Percentiles rank a stretch among this genome's conserved stretches.
Evolutionary conservation across 1,140 invertebrate genomes (phyloP).

Genomic region (Drosophila prosaltans): DNA sequence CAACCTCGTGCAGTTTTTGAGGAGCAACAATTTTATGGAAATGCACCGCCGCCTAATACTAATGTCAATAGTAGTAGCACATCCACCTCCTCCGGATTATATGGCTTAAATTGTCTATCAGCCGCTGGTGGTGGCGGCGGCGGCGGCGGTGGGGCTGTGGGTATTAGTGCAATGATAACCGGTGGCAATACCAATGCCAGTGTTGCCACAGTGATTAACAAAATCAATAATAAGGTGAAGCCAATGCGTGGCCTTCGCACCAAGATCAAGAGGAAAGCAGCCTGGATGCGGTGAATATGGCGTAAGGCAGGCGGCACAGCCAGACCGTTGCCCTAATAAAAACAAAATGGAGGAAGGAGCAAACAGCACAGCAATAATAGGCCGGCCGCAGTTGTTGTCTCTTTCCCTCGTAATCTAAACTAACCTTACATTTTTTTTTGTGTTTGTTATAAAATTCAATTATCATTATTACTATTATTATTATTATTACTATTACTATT

Average conservation of each 20-base stretch:
- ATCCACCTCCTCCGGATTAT: constrained; percentile 21
- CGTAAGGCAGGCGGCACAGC: constrained; percentile 45
- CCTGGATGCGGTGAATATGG: constrained; percentile 81
- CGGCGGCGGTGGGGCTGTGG: constrained; percentile 9
- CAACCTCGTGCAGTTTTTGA: constrained; percentile 20
- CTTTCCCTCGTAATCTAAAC: constrained; percentile 35
- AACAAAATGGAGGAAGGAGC: not conserved
- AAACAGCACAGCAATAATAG: not conserved
- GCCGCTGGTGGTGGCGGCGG: too few relatives aligned
- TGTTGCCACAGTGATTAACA: constrained; percentile 48
- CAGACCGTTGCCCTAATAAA: constrained; percentile 17
- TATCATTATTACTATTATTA: constrained; percentile 4
- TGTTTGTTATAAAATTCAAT: constrained; percentile 47
- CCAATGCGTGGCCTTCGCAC: constrained; percentile 67
- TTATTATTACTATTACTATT: constrained; percentile 1
- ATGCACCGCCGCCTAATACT: constrained; percentile 13
- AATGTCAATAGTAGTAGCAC: not conserved
- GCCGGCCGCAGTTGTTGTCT: constrained; percentile 44
- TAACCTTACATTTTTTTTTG: constrained; percentile 11
- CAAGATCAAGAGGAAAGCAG: constrained; percentile 79
- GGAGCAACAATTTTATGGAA: constrained; percentile 32
- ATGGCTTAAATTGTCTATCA: constrained; percentile 30
- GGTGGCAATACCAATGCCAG: not conserved
- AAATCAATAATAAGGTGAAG: constrained; percentile 54
- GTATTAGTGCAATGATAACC: constrained; percentile 12